Evolutionary conservation across 2,113 vertebrate species (phyloP), one percentile per base, ranked within the genome.

Genomic region (Cyrtonyx montezumae): DNA sequence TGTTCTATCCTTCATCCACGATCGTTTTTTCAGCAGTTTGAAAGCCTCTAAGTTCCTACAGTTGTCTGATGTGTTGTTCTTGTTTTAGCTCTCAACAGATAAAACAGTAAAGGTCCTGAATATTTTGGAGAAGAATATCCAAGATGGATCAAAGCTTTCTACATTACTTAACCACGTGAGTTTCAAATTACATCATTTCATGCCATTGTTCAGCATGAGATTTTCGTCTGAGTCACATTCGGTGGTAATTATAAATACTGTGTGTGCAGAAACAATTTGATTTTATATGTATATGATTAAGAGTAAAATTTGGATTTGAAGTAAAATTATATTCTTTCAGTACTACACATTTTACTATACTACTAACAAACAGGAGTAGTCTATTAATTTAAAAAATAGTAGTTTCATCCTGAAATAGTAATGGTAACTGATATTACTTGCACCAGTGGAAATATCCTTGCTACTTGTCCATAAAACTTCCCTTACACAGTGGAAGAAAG

Each of bases 121-220:
- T 96, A 99, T 99, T 93, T 98, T 99, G 92, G 99, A 99, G 96
- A 99, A 99, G 96, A 99, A 99, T 94, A 99, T 99, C 97, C 98
- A 98, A 90, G 99, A 99, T 95, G 99, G 99, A 23, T 93, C 99
- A 74, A 99, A 99, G 91, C 98, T 99, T 85, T 97, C 98, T 32
- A 99, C 99, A 4, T 85, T 99, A 91, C 98, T 99, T 96, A 99
- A 98, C 94, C 99, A 99, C 12, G 99, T 99, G 90, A 98, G 99
- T 97, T 84, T 79, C n/a, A 73, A 85, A 82, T 91, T 67, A 17
- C 11, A 4, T 32, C n/a, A 81, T 86, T 48, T 75, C 70, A 66
- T 99, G 99, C 12, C 20, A 25, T n/a, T 46, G 30, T 83, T 28
- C 28, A 49, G 46, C 65, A 21, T 43, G 55, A n/a, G 84, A 23